Conservation (phyloP, 2,888 invertebrate species). For the Didymodactylos carnosus region DNA sequence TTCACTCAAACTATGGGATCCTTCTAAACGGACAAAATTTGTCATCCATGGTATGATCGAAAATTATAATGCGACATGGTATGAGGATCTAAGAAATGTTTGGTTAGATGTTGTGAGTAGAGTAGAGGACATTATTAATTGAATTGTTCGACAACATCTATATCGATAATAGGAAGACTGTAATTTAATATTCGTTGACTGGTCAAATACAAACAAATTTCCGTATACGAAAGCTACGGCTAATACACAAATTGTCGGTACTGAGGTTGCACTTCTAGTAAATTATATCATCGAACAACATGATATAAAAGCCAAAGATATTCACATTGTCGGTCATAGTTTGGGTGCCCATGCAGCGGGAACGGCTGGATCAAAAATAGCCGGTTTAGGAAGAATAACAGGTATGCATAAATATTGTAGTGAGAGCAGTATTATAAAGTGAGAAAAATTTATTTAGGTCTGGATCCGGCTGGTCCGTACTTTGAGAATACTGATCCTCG, state of each 20-base stretch:
- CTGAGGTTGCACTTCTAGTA: slow-evolving; percentile 13
- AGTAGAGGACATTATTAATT: too few relatives aligned
- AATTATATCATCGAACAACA: slow-evolving; percentile 4
- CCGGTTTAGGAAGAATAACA: slow-evolving; percentile 12
- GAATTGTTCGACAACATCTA: too few relatives aligned
- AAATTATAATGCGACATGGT: not conserved
- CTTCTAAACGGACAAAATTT: not conserved
- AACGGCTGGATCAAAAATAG: slow-evolving; percentile 7
- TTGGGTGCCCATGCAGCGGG: slow-evolving; percentile 16
- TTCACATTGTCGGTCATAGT: slow-evolving; percentile 16
- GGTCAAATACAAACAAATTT: slow-evolving; percentile 13
- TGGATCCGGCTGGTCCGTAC: slow-evolving; percentile 74
- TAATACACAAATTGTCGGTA: slow-evolving; percentile 15
- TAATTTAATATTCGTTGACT: slow-evolving; percentile 14
- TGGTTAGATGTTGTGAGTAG: not conserved
- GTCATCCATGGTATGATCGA: slow-evolving; percentile 5
- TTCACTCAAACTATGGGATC: not conserved
- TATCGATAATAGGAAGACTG: not conserved
- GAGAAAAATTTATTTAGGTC: too few relatives aligned
- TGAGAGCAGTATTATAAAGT: too few relatives aligned
- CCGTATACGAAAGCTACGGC: slow-evolving; percentile 13
- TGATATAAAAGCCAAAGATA: not conserved
- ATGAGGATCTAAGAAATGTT: slow-evolving; percentile 2
- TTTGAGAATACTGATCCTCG: slow-evolving; percentile 62
- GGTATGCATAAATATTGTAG: too few relatives aligned